Percentiles rank a stretch among this genome's conserved stretches.
These are phyloP conservation scores for Drosophila recens DNA, from an alignment of 2,888 invertebrate genomes.

Conservation along the genomic window DNA sequence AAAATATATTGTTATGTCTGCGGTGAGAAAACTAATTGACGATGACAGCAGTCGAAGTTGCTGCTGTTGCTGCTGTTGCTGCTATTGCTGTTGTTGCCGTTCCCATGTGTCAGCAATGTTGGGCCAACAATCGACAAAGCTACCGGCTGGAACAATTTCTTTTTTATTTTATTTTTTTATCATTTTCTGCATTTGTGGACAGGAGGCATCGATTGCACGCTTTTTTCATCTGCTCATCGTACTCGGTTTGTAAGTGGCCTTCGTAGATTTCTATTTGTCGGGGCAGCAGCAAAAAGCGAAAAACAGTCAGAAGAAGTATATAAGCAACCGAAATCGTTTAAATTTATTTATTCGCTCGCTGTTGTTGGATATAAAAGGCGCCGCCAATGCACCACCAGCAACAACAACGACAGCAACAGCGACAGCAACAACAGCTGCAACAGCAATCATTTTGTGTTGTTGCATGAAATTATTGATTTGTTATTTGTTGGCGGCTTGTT, in stretches of 20 bases:
- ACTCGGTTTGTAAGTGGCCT: conserved; percentile 60
- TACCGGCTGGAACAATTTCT: conserved; percentile 43
- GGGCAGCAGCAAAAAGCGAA: conserved; percentile 11
- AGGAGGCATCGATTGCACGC: conserved; percentile 50
- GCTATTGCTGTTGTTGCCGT: conserved; percentile 3
- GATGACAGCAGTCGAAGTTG: conserved; percentile 63
- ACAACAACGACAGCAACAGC: conserved; percentile 29
- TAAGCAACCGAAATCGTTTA: conserved; percentile 66
- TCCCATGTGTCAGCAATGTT: conserved; percentile 4
- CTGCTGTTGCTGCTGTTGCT: neutral
- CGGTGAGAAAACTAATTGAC: conserved; percentile 79
- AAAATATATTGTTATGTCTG: conserved; percentile 80
- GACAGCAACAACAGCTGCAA: conserved; percentile 26
- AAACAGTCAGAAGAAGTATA: conserved; percentile 28
- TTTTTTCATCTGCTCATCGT: conserved; percentile 37
- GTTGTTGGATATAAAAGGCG: conserved; percentile 67
- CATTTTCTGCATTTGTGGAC: conserved; percentile 43
- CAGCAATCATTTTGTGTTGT: conserved; percentile 67
- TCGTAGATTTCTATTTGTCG: conserved; percentile 68
- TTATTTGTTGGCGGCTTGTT: conserved; percentile 71
- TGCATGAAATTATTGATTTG: conserved; percentile 77
- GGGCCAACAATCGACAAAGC: conserved; percentile 36
- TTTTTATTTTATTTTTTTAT: neutral
- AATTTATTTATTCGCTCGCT: conserved; percentile 69
- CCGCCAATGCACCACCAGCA: conserved; percentile 57